Percentiles rank a stretch among this genome's conserved stretches.
Evolutionary conservation across 2,113 vertebrate species (phyloP).

Genomic region (Phylloscopus whistleri): DNA sequence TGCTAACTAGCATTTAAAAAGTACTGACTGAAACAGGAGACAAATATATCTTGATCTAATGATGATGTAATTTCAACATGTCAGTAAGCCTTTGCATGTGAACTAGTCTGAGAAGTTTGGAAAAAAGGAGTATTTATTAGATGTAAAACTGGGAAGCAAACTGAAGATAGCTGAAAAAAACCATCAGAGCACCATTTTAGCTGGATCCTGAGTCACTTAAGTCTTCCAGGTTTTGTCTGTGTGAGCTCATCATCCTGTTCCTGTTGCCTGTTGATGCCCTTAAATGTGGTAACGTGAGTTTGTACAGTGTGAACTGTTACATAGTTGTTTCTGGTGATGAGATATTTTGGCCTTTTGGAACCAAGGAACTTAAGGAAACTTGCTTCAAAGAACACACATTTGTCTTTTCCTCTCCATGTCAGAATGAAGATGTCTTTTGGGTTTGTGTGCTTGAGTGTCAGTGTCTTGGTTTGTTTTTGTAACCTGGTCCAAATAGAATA

Average conservation of each 20-base stretch:
- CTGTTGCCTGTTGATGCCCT: not conserved
- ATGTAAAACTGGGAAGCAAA: not conserved
- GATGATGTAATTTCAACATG: not conserved
- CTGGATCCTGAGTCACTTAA: not conserved
- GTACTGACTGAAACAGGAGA: not conserved
- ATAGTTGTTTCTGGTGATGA: not conserved
- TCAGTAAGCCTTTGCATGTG: not conserved
- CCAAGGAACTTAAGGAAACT: not conserved
- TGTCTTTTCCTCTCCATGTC: not conserved
- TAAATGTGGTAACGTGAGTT: not conserved
- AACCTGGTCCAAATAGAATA: not conserved
- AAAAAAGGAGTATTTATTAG: not conserved
- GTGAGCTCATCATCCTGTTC: not conserved
- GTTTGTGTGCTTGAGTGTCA: not conserved
- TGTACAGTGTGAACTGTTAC: fast-evolving
- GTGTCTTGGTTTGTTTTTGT: not conserved
- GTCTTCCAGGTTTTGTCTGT: not conserved
- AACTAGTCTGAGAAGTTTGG: not conserved
- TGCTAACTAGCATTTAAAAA: not conserved
- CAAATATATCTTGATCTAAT: not conserved
- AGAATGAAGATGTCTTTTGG: not conserved
- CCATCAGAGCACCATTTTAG: not conserved
- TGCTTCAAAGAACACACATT: not conserved
- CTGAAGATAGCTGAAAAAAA: not conserved
- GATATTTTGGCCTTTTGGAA: not conserved